These are phyloP conservation scores for Leguminivora glycinivorella DNA, from an alignment of 1,140 invertebrate genomes.

Conservation along the genomic window DNA sequence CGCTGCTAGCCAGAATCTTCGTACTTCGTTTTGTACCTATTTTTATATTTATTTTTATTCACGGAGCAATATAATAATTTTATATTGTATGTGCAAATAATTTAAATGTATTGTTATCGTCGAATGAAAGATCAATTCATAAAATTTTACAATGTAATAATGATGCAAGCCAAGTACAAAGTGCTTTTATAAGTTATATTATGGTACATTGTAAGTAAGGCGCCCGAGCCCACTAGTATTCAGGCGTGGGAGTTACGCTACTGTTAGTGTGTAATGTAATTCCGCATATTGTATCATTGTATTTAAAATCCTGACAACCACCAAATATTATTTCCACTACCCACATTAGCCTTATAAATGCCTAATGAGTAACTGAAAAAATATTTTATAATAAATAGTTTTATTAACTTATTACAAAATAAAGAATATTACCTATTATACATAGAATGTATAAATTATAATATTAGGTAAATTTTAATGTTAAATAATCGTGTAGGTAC, in stretches of 20 bases:
- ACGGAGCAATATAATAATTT: slow-evolving; percentile 23
- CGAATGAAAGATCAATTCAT: slow-evolving; percentile 23
- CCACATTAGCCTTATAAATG: slow-evolving; percentile 76
- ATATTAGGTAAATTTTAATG: slow-evolving; percentile 70
- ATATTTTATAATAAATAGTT: slow-evolving; percentile 72
- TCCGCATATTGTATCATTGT: slow-evolving; percentile 32
- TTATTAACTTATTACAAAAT: slow-evolving; percentile 79
- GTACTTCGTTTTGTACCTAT: slow-evolving; percentile 2
- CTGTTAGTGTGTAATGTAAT: slow-evolving; percentile 11
- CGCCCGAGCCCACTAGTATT: background rate
- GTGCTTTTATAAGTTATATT: slow-evolving; percentile 62
- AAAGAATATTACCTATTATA: slow-evolving; percentile 75
- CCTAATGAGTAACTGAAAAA: slow-evolving; percentile 75
- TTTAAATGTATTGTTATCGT: slow-evolving; percentile 18
- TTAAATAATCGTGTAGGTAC: slow-evolving; percentile 73
- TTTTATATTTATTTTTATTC: slow-evolving; percentile 25
- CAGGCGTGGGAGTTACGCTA: slow-evolving; percentile 8
- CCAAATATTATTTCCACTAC: slow-evolving; percentile 76
- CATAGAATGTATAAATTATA: slow-evolving; percentile 76
- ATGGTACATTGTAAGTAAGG: slow-evolving; percentile 39
- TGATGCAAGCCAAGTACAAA: slow-evolving; percentile 63
- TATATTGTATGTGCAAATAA: slow-evolving; percentile 18
- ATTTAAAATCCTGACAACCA: slow-evolving; percentile 64
- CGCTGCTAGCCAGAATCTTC: background rate
- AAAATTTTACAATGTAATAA: slow-evolving; percentile 26